phyloP scores from a whole-genome alignment of 2,888 invertebrate genomes.

The Microctonus aethiopoides region DNA sequence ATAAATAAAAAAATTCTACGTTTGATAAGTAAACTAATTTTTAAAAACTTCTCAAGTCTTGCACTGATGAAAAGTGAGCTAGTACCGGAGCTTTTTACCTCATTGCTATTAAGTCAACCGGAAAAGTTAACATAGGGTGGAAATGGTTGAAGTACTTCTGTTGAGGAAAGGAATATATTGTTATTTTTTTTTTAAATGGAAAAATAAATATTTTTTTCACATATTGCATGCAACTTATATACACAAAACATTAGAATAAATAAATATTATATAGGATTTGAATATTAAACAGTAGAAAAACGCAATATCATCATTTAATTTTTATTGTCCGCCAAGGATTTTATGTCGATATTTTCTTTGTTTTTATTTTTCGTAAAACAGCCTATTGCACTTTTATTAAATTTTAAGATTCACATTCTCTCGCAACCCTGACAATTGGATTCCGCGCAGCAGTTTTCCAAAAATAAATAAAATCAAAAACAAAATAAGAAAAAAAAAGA shows the following conservation, averaged over 20 bases:
- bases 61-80: too few relatives aligned
- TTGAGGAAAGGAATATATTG: not conserved
- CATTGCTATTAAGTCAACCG: not conserved
- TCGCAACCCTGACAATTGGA: slow-evolving; percentile 25
- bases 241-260: too few relatives aligned
- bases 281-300: slow-evolving; percentile 6
- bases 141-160: not conserved
- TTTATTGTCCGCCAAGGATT: slow-evolving; percentile 33
- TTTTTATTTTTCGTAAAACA: slow-evolving; percentile 22
- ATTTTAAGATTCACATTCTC: slow-evolving; percentile 15
- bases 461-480: not conserved
- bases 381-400: slow-evolving; percentile 33
- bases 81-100: too few relatives aligned
- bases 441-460: slow-evolving; percentile 33
- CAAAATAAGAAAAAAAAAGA: too few relatives aligned
- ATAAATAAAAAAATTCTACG: too few relatives aligned
- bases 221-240: not conserved
- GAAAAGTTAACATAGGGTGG: not conserved
- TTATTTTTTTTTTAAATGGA: not conserved
- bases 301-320: slow-evolving; percentile 28
- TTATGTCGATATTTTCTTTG: slow-evolving; percentile 3
- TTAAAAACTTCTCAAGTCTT: too few relatives aligned
- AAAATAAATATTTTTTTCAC: not conserved
- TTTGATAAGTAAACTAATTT: too few relatives aligned
- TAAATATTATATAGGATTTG: not conserved